Conservation (phyloP, 2,797 vertebrate genomes). For the Silurus lanzhouensis region DNA sequence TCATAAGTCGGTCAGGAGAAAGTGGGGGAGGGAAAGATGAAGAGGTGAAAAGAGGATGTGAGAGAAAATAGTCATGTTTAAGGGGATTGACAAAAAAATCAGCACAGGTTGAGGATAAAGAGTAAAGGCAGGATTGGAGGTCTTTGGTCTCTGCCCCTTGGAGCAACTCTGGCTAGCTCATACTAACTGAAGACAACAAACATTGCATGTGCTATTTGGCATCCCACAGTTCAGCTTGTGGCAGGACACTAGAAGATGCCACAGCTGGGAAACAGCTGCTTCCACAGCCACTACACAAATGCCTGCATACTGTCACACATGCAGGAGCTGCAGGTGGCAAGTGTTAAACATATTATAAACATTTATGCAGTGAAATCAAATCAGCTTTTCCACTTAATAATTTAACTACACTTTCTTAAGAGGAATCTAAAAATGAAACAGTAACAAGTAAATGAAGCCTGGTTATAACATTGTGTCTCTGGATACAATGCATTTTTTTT, state of each 20-base stretch:
- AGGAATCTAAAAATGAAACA: background rate
- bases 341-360: slow-evolving; percentile 2
- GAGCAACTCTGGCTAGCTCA: background rate
- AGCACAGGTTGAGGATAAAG: background rate
- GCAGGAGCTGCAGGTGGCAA: slow-evolving; percentile 15
- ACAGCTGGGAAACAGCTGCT: slow-evolving; percentile 50
- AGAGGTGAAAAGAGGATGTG: slow-evolving; percentile 24
- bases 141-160: background rate
- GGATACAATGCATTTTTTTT: slow-evolving; percentile 8
- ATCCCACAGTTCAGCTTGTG: slow-evolving; percentile 36
- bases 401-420: background rate
- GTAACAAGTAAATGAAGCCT: background rate
- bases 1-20: slow-evolving; percentile 93
- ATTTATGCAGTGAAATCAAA: background rate
- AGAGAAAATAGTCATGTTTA: slow-evolving; percentile 25
- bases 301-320: background rate
- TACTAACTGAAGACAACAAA: slow-evolving; percentile 19
- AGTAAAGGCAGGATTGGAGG: background rate
- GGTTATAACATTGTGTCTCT: background rate
- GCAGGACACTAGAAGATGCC: slow-evolving; percentile 38
- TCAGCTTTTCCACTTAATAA: background rate
- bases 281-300: slow-evolving; percentile 13
- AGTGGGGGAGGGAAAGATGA: slow-evolving; percentile 51
- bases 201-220: slow-evolving; percentile 36
- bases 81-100: slow-evolving; percentile 23